A percentile compares a stretch with the other conserved stretches of the same genome.
Evolutionary conservation across 2,113 vertebrate genomes (phyloP).

Genomic region (Paramormyrops kingsleyae): DNA sequence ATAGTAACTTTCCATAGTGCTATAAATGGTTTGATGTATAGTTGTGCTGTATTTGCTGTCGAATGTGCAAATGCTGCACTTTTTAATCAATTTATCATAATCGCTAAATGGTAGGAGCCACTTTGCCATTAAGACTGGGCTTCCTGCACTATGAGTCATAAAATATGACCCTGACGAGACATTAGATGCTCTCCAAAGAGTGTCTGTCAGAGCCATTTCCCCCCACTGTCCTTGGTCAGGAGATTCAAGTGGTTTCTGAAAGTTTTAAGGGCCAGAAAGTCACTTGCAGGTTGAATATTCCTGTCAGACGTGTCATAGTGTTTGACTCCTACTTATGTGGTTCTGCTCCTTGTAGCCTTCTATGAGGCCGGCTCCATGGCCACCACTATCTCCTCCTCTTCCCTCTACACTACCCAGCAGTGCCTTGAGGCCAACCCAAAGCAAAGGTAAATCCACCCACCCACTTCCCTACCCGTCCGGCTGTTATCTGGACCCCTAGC

Average conservation of each 20-base stretch:
- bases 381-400: constrained; percentile 83
- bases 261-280: background rate
- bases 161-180: background rate
- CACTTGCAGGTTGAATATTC: background rate
- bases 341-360: constrained; percentile 70
- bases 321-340: constrained; percentile 71
- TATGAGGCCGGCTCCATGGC: constrained; percentile 82
- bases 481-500: background rate
- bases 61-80: background rate
- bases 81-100: background rate
- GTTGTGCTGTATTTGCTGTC: background rate
- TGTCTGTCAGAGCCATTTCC: background rate
- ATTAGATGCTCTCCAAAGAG: background rate
- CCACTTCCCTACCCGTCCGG: background rate
- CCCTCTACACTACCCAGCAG: constrained; percentile 67
- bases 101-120: background rate
- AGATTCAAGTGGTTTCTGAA: background rate
- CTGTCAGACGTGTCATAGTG: background rate
- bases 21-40: background rate
- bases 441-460: constrained; percentile 60
- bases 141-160: background rate
- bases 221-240: background rate
- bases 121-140: background rate
- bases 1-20: background rate
- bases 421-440: constrained; percentile 62